Percentiles rank a stretch among this genome's conserved stretches.
These are phyloP conservation scores for Hydraecia micacea DNA, from an alignment of 2,888 invertebrate genomes.

Conservation along the genomic window DNA sequence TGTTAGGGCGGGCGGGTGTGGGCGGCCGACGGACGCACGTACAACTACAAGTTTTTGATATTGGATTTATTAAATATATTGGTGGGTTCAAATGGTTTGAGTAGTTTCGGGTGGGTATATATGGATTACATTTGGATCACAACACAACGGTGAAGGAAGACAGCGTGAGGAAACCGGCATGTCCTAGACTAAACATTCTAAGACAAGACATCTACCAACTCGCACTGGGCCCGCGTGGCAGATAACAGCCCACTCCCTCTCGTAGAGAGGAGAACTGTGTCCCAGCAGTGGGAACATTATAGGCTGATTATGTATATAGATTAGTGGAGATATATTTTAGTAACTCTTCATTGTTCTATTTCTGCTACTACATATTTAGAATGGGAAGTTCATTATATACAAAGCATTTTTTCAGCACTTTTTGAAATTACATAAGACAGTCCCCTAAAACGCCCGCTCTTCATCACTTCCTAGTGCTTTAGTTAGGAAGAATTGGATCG, in stretches of 20 bases:
- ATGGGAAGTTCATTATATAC: not conserved
- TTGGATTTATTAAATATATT: slow-evolving; percentile 68
- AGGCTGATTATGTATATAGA: not conserved
- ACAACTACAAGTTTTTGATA: slow-evolving; percentile 72
- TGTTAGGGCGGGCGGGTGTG: slow-evolving; percentile 70
- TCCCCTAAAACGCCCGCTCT: not conserved
- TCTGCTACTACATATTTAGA: not conserved
- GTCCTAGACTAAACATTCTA: not conserved
- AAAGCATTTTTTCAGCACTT: not conserved
- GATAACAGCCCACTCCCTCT: not conserved
- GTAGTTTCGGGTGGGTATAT: slow-evolving; percentile 30
- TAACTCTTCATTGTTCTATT: slow-evolving; percentile 10
- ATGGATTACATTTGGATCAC: slow-evolving; percentile 10
- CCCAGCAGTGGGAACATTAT: not conserved
- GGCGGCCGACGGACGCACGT: slow-evolving; percentile 68
- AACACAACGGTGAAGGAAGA: not conserved
- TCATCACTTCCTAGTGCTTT: not conserved
- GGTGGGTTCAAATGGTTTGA: slow-evolving; percentile 56
- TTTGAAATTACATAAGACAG: not conserved
- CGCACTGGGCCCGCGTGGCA: not conserved
- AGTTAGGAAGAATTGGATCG: not conserved
- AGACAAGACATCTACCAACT: not conserved
- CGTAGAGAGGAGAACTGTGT: not conserved
- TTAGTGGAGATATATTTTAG: slow-evolving; percentile 26
- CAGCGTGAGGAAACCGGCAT: not conserved